Evolutionary conservation across 2,888 invertebrate species (phyloP), one percentile per base, ranked within the genome.

Genomic region (Sepioteuthis lessoniana): DNA sequence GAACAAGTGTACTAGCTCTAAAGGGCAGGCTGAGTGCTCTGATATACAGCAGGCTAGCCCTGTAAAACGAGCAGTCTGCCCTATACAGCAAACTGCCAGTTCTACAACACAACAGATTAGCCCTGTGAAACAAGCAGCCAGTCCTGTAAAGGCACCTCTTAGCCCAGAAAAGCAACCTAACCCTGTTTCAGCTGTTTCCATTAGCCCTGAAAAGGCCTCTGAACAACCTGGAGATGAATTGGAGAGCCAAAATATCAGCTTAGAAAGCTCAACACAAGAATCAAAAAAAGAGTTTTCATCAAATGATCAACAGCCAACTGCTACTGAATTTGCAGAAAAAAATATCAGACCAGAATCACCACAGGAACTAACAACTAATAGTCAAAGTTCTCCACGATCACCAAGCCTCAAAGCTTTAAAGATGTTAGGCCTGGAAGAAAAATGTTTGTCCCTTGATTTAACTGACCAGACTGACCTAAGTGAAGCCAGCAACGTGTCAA

Each of bases 381-480:
- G 4, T 42, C n/a, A 92, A 92, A 28, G 16, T 8, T 46, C 31
- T 46, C 35, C 16, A 1, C 28, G 31, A 31, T 21, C 47, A 31
- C n/a, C 47, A 7, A 16, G 1, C 25, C 7, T 28, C 1, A 47
- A 31, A 31, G 35, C 92, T 7, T 1, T 47, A 46, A 19, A 92
- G 35, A 8, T 19, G 25, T 31, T 42, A 16, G 76, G n/a, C 16
- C n/a, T n/a, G 19, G 76, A 76, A 16, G n/a, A 76, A 76, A 92
- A 92, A 47, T 16, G 46, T 92, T 31, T 47, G 31, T 47, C 92
- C 21, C 10, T 42, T 92, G 92, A 31, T 10, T 47, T 19, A 47
- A 92, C 42, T n/a, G 92, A 92, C 42, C 47, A 19, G n/a, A 91
- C 91, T 31, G 91, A 91, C n/a, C 25, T 47, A 47, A 92, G 92